Base-by-base conservation (phyloP, 2,797 vertebrate genomes). In the Sylvilagus floridanus region DNA sequence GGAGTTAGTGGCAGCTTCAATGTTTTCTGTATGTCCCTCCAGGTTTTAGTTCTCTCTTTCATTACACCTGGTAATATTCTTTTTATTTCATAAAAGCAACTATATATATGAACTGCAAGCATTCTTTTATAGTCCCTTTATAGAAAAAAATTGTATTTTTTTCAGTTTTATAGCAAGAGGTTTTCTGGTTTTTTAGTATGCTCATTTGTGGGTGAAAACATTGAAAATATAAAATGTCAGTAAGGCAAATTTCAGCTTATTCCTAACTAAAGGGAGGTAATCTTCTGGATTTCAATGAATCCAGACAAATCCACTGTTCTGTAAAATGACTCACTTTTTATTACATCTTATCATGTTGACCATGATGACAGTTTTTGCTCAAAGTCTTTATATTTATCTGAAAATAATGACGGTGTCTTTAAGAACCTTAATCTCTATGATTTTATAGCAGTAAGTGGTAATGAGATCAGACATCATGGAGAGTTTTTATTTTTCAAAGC, bases 401-500 rank as follows among this genome's bases (percentile, higher is more conserved):
- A 96, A 95, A 94, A 95, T 60, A 75, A 84, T 47, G 35, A 11
- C 28, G 85, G 72, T 88, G 12, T 65, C 50, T 91, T 89, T 69
- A 93, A 77, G 86, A 94, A 24, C n/a, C 28, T 68, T 73, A 69
- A 54, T 76, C 13, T 57, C 3, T 30, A 1, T 81, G 50, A 84
- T 91, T 95, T 91, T 96, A 95, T 69, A 85, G 81, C n/a, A 69
- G 16, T 73, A 47, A 96, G 42, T 47, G 65, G 4, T 94, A 92
- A 86, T 89, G 83, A 92, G 72, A 73, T 82, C 71, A 90, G 52
- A 72, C 77, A 86, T 86, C 60, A 78, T 35, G 42, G 12, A 93
- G 62, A 75, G 28, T 66, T 97, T 86, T 42, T 86, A 32, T 35
- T 92, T 96, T 91, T 81, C 91, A 92, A 92, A 96, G 72, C 28